Evolutionary conservation across 2,797 vertebrate genomes (phyloP).

Genomic region (Dryobates pubescens): DNA sequence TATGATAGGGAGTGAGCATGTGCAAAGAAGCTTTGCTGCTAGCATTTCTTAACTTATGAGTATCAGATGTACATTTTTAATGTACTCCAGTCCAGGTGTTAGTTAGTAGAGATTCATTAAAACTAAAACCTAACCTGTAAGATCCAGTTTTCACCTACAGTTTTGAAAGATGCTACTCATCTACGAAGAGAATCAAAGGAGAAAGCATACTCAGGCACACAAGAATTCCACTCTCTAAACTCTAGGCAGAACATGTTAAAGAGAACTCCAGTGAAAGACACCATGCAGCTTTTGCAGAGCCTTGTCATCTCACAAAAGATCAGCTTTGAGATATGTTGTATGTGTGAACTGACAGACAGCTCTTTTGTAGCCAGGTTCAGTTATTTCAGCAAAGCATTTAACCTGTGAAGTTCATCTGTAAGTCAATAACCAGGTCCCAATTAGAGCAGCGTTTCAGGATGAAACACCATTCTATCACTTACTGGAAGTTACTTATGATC

Average conservation of each 20-base stretch:
- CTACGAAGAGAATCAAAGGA: not conserved
- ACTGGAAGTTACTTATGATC: not conserved
- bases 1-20: not conserved
- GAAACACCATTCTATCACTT: not conserved
- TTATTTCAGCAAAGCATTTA: not conserved
- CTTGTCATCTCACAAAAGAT: not conserved
- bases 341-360: not conserved
- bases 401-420: not conserved
- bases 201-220: not conserved
- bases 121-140: not conserved
- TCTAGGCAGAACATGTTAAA: not conserved
- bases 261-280: not conserved
- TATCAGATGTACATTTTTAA: not conserved
- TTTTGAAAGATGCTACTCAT: not conserved
- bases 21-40: not conserved
- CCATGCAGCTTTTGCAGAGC: not conserved
- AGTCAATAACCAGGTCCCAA: not conserved
- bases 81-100: not conserved
- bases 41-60: not conserved
- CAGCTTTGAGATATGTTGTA: not conserved
- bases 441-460: constrained; percentile 1
- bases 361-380: not conserved
- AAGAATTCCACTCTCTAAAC: not conserved
- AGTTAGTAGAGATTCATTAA: not conserved
- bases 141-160: not conserved